phyloP scores from a whole-genome alignment of 2,113 vertebrate species.

The Gallinago paraguaiae region DNA sequence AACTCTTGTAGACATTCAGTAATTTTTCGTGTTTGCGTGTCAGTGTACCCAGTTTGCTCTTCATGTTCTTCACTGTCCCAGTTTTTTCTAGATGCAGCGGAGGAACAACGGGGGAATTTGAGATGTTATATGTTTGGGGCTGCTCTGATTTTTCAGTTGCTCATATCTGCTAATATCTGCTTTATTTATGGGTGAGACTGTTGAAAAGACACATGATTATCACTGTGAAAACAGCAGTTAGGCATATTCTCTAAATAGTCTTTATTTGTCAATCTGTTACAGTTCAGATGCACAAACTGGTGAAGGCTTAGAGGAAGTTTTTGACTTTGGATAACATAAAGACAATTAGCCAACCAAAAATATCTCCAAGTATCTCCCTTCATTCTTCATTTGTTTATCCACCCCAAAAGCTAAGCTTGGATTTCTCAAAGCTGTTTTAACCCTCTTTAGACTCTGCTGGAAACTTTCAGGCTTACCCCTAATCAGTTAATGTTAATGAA shows the following conservation, averaged over 20 bases:
- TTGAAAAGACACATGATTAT: neutral
- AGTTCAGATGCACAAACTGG: neutral
- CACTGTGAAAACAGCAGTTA: neutral
- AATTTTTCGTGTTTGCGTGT: neutral
- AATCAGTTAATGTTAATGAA: conserved; percentile 39
- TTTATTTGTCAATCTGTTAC: neutral
- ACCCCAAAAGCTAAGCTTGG: neutral
- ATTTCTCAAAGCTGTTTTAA: conserved; percentile 42
- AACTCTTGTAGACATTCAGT: neutral
- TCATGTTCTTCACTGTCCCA: neutral
- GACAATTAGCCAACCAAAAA: neutral
- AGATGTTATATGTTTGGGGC: neutral
- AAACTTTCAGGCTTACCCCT: neutral
- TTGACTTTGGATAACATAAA: neutral
- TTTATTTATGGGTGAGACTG: neutral
- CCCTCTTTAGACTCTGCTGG: neutral
- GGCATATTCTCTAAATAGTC: neutral
- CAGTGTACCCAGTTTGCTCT: neutral
- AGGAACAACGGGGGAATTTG: neutral
- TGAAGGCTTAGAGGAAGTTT: neutral
- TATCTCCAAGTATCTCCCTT: neutral
- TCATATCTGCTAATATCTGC: neutral
- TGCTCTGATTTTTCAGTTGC: neutral
- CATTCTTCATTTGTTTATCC: conserved; percentile 21
- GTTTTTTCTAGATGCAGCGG: neutral